Evolutionary conservation across 1,140 invertebrate species (phyloP).

Genomic region (Anastrepha ludens): DNA sequence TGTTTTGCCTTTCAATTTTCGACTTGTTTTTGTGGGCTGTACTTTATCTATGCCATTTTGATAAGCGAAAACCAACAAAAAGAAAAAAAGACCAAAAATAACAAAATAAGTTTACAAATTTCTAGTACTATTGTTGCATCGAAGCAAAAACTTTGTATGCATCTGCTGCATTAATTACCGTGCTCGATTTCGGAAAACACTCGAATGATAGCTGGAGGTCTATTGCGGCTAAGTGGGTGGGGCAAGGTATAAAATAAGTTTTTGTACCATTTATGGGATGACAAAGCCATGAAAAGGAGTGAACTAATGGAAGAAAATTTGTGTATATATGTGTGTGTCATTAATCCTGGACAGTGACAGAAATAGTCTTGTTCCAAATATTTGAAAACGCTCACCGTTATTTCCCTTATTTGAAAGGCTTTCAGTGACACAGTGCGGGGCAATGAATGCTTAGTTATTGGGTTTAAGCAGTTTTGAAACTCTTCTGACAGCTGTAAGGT

Average conservation of each 20-base stretch:
- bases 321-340: too few relatives aligned
- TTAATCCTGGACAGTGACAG: too few relatives aligned
- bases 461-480: not conserved
- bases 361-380: too few relatives aligned
- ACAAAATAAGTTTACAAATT: not conserved
- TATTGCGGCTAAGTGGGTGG: not conserved
- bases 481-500: too few relatives aligned
- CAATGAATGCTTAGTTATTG: too few relatives aligned
- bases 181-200: conserved; percentile 11
- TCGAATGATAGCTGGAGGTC: not conserved
- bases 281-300: too few relatives aligned
- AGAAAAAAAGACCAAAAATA: not conserved
- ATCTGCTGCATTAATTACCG: conserved; percentile 25
- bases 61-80: not conserved
- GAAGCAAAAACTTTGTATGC: conserved; percentile 10
- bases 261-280: too few relatives aligned
- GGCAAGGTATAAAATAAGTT: too few relatives aligned
- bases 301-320: too few relatives aligned
- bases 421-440: too few relatives aligned
- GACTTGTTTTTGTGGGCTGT: not conserved
- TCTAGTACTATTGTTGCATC: not conserved
- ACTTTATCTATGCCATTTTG: not conserved
- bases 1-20: not conserved
- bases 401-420: too few relatives aligned
- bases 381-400: too few relatives aligned